Evolutionary conservation across 1,140 invertebrate genomes (phyloP).

Genomic region (Hermetia illucens): DNA sequence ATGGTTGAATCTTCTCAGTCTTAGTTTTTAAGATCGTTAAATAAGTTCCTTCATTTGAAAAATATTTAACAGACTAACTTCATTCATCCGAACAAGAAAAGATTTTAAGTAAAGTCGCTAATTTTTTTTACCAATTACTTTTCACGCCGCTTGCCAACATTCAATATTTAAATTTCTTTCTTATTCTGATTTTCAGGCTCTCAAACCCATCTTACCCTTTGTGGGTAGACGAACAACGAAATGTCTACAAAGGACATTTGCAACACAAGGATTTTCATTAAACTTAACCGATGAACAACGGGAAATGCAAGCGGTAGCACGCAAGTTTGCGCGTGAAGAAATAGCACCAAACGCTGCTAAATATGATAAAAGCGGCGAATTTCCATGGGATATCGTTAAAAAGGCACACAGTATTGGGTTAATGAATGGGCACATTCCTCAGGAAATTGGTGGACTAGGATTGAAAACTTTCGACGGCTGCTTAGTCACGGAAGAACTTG

Average conservation of each 20-base stretch:
- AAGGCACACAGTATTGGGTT: constrained; percentile 78
- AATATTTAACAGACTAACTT: too few species aligned
- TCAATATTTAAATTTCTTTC: too few species aligned
- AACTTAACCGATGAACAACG: constrained; percentile 55
- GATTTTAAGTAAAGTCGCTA: too few species aligned
- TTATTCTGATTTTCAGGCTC: too few species aligned
- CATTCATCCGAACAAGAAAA: too few species aligned
- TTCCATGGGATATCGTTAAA: constrained; percentile 82
- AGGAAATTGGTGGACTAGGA: constrained; percentile 46
- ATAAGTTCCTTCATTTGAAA: too few species aligned
- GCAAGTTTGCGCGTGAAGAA: constrained; percentile 78
- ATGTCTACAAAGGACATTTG: background rate
- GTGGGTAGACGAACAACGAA: background rate
- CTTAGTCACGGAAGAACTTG: constrained; percentile 70
- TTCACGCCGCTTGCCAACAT: too few species aligned
- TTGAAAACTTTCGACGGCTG: constrained; percentile 63
- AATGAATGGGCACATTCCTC: constrained; percentile 70
- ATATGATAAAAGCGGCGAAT: constrained; percentile 75
- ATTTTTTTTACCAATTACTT: too few species aligned
- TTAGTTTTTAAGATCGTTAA: too few species aligned
- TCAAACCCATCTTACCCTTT: too few species aligned
- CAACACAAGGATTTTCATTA: background rate
- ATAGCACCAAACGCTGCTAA: constrained; percentile 75
- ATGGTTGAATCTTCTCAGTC: too few species aligned
- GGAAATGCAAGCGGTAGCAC: constrained; percentile 65